Conservation (phyloP, 1,140 invertebrate genomes). For the Drosophila kohkoa region DNA sequence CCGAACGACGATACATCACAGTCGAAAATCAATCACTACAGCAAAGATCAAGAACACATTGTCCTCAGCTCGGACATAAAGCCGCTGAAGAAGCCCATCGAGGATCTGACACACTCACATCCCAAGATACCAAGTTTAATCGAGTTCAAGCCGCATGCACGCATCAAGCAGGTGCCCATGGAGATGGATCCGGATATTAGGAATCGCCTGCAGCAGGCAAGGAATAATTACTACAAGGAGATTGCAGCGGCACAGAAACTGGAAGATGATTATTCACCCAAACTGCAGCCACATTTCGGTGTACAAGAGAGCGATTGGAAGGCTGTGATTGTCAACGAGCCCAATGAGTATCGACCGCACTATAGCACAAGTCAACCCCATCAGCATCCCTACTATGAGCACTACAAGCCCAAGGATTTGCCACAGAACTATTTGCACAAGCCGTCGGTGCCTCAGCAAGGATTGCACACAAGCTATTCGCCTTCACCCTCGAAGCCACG, state of each 20-base stretch:
- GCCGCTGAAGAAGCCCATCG: slow-evolving; percentile 72
- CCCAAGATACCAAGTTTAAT: slow-evolving; percentile 79
- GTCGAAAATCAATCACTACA: slow-evolving; percentile 84
- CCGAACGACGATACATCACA: slow-evolving; percentile 78
- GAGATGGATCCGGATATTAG: slow-evolving; percentile 76
- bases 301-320: slow-evolving; percentile 78
- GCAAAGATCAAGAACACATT: slow-evolving; percentile 83
- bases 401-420: slow-evolving; percentile 67
- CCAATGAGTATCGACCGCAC: slow-evolving; percentile 67
- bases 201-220: slow-evolving; percentile 65
- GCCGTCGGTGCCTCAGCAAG: slow-evolving; percentile 47
- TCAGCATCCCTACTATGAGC: slow-evolving; percentile 66
- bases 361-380: slow-evolving; percentile 57
- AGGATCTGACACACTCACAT: slow-evolving; percentile 77
- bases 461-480: slow-evolving; percentile 61
- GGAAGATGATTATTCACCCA: slow-evolving; percentile 46
- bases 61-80: slow-evolving; percentile 83
- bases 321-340: slow-evolving; percentile 71
- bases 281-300: slow-evolving; percentile 50
- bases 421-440: slow-evolving; percentile 70
- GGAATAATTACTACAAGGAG: slow-evolving; percentile 78
- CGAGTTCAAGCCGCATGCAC: slow-evolving; percentile 79
- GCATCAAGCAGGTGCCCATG: slow-evolving; percentile 82
- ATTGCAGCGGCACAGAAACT: slow-evolving; percentile 62
- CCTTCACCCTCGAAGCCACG: slow-evolving; percentile 57